Percentiles rank a stretch among this genome's conserved stretches.
phyloP scores from a whole-genome alignment of 2,888 invertebrate genomes.

The Xestia c-nigrum region DNA sequence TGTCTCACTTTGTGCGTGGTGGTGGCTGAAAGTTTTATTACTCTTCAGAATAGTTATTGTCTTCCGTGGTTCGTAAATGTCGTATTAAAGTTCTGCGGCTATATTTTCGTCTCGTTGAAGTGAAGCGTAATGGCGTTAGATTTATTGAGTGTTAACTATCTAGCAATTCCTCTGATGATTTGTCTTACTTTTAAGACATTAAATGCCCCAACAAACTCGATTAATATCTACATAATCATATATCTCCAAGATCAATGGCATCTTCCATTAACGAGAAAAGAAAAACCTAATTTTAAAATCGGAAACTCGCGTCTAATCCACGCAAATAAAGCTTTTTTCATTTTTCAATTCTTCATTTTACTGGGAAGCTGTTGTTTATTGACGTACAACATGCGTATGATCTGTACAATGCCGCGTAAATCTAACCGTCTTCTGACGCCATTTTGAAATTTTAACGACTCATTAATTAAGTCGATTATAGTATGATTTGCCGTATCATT shows the following conservation, averaged over 20 bases:
- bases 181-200: conserved; percentile 10
- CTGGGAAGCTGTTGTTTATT: conserved; percentile 57
- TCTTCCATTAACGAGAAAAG: conserved; percentile 16
- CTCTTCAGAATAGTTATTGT: conserved; percentile 54
- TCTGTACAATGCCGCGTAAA: conserved; percentile 49
- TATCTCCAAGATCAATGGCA: conserved; percentile 50
- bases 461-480: conserved; percentile 50
- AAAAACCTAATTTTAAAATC: conserved; percentile 32
- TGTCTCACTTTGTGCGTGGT: conserved; percentile 47
- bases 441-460: conserved; percentile 54
- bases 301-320: conserved; percentile 37
- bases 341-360: conserved; percentile 49
- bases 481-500: conserved; percentile 52
- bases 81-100: conserved; percentile 46
- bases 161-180: conserved; percentile 23
- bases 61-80: conserved; percentile 59
- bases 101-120: conserved; percentile 53
- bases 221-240: conserved; percentile 9
- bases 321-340: conserved; percentile 50
- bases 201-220: background rate
- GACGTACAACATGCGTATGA: conserved; percentile 52
- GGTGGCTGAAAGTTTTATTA: conserved; percentile 54
- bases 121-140: conserved; percentile 34
- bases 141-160: conserved; percentile 48
- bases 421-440: conserved; percentile 43